Conservation (phyloP, 1,140 invertebrate genomes). For the Pomacea maculata region DNA sequence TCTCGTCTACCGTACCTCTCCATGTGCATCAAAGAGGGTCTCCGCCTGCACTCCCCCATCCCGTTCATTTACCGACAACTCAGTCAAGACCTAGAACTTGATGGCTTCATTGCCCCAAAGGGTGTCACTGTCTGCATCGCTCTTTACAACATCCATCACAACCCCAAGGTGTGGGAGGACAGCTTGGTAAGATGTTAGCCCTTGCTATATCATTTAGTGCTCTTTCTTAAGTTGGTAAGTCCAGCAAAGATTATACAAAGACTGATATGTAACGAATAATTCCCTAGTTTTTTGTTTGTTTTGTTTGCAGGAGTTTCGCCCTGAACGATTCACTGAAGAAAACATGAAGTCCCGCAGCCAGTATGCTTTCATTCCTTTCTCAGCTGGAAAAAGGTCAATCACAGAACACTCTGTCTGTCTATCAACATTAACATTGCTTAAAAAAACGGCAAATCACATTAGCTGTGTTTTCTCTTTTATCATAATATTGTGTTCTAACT, state of each 20-base stretch:
- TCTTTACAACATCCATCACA: slow-evolving; percentile 42
- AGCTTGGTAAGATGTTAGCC: slow-evolving; percentile 29
- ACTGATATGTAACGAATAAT: too few relatives aligned
- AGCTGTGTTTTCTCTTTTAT: too few relatives aligned
- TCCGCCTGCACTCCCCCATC: slow-evolving; percentile 62
- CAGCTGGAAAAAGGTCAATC: slow-evolving; percentile 52
- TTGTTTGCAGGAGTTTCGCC: slow-evolving; percentile 42
- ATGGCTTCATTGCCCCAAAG: slow-evolving; percentile 29
- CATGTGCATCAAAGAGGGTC: slow-evolving; percentile 62
- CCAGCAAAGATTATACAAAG: neutral
- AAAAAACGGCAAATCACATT: too few relatives aligned
- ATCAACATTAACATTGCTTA: too few relatives aligned
- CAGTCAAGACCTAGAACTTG: slow-evolving; percentile 30
- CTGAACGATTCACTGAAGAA: slow-evolving; percentile 53
- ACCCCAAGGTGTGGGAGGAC: slow-evolving; percentile 42
- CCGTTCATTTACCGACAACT: slow-evolving; percentile 77
- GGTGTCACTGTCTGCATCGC: slow-evolving; percentile 35
- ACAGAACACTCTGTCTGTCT: neutral
- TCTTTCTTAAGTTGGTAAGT: neutral
- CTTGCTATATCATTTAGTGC: neutral
- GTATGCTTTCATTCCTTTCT: slow-evolving; percentile 58
- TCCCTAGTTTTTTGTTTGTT: neutral
- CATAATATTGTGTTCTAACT: slow-evolving; percentile 5
- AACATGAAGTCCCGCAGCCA: slow-evolving; percentile 44
- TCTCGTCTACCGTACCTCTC: slow-evolving; percentile 61